Percentiles rank a stretch among this genome's conserved stretches.
Evolutionary conservation across 1,140 invertebrate species (phyloP).

Genomic region (Zaprionus ornatus): DNA sequence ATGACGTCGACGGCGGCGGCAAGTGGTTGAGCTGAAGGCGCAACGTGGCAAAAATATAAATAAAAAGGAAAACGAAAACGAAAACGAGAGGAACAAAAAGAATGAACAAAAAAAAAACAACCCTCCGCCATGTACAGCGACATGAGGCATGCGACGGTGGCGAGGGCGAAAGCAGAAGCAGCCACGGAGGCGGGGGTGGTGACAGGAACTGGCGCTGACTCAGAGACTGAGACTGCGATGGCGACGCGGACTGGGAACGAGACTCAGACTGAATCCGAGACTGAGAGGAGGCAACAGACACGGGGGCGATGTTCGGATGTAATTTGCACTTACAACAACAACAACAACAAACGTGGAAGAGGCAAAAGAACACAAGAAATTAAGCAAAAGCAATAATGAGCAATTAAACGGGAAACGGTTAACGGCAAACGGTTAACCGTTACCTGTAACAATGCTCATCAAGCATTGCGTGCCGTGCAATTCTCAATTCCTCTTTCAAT

Average conservation of each 20-base stretch:
- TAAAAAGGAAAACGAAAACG: conserved; percentile 40
- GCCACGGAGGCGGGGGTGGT: background rate
- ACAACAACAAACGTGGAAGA: conserved; percentile 3
- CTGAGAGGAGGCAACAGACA: background rate
- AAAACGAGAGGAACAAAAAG: conserved; percentile 42
- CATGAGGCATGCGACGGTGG: background rate
- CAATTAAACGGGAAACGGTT: conserved; percentile 26
- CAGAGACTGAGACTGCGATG: conserved; percentile 53
- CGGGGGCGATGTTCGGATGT: conserved; percentile 15
- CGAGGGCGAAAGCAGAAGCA: background rate
- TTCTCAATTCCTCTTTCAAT: background rate
- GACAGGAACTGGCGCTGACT: conserved; percentile 54
- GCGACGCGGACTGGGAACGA: background rate
- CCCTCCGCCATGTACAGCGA: conserved; percentile 48
- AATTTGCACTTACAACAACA: conserved; percentile 37
- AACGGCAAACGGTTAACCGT: conserved; percentile 5
- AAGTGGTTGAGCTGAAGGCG: conserved; percentile 74
- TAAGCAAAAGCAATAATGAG: conserved; percentile 19
- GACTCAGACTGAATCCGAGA: conserved; percentile 20
- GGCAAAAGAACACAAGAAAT: conserved; percentile 12
- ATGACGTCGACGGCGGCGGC: conserved; percentile 44
- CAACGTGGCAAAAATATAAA: conserved; percentile 52
- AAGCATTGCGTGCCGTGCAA: background rate
- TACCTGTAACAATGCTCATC: background rate
- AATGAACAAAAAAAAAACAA: conserved; percentile 48